A percentile compares a stretch with the other conserved stretches of the same genome.
Conservation (phyloP, 2,888 invertebrate genomes). For the Zygogramma bicolorata region DNA sequence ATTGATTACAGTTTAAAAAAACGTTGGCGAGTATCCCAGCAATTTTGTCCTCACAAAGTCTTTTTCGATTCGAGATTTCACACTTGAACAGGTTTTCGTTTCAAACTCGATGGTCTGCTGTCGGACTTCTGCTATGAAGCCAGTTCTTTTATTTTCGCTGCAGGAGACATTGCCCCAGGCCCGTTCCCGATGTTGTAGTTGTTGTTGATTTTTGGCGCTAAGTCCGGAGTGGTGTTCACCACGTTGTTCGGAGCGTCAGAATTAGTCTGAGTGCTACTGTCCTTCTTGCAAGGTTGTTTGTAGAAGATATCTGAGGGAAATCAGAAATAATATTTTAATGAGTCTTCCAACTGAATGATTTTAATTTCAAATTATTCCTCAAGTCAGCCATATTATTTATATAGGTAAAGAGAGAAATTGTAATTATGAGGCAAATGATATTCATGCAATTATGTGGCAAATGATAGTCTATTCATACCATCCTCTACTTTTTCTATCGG, state of each 20-base stretch:
- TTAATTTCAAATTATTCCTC: too few species aligned
- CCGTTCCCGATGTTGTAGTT: constrained; percentile 64
- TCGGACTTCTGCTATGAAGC: constrained; percentile 62
- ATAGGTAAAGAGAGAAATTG: too few species aligned
- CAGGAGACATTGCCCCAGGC: constrained; percentile 56
- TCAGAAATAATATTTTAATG: too few species aligned
- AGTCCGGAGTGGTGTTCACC: constrained; percentile 55
- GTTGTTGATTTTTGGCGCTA: constrained; percentile 62
- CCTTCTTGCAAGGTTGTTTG: constrained; percentile 59
- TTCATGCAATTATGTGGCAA: too few species aligned
- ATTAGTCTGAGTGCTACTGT: constrained; percentile 63
- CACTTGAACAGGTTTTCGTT: constrained; percentile 64
- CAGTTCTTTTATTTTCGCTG: constrained; percentile 59
- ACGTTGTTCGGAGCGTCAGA: constrained; percentile 45
- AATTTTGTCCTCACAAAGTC: not conserved
- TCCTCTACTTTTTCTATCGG: constrained; percentile 62
- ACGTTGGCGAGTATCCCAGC: too few species aligned
- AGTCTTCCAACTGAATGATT: too few species aligned
- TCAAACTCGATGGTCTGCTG: constrained; percentile 62
- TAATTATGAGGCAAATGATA: too few species aligned
- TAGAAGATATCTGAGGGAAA: constrained; percentile 41
- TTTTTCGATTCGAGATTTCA: constrained; percentile 44
- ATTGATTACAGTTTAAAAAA: too few species aligned
- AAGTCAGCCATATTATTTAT: too few species aligned
- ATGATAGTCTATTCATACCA: constrained; percentile 31